Conservation (phyloP, 2,113 vertebrate genomes). For the Cyphomyrus discorhynchus region DNA sequence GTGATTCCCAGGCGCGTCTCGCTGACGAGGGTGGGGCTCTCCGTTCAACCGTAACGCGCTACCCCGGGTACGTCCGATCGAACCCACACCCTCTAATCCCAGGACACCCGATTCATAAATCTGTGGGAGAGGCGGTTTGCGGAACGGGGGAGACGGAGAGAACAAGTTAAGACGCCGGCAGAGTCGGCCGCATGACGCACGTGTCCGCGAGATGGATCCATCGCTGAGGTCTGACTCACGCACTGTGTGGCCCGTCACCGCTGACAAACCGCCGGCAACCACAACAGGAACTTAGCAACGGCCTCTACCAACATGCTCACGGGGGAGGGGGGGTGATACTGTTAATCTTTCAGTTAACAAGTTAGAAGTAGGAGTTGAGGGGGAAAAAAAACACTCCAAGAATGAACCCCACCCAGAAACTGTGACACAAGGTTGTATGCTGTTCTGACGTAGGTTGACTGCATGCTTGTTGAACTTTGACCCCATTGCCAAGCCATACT, state of each 20-base stretch:
- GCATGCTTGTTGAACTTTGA: neutral
- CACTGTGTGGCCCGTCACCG: neutral
- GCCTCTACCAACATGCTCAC: slow-evolving; percentile 41
- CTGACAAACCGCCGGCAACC: slow-evolving; percentile 15
- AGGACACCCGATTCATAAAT: slow-evolving; percentile 20
- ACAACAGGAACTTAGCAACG: slow-evolving; percentile 43
- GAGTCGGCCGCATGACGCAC: slow-evolving; percentile 14
- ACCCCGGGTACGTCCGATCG: slow-evolving; percentile 29
- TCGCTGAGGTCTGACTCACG: slow-evolving; percentile 10
- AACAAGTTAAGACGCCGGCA: slow-evolving; percentile 11
- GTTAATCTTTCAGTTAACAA: slow-evolving; percentile 3
- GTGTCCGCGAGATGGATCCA: neutral
- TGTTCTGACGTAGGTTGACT: neutral
- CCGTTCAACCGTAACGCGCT: neutral
- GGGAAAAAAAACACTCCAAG: neutral
- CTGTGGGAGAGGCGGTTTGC: neutral
- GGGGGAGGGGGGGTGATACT: neutral
- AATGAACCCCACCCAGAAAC: neutral
- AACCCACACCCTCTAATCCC: slow-evolving; percentile 40
- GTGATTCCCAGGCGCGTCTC: neutral
- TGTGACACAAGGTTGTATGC: neutral
- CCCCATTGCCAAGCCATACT: neutral
- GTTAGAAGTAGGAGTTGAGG: neutral
- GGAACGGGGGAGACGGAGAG: neutral
- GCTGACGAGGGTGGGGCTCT: neutral